A percentile compares a stretch with the other conserved stretches of the same genome.
phyloP scores from a whole-genome alignment of 2,888 invertebrate species.

The Drosophila infuscata region DNA sequence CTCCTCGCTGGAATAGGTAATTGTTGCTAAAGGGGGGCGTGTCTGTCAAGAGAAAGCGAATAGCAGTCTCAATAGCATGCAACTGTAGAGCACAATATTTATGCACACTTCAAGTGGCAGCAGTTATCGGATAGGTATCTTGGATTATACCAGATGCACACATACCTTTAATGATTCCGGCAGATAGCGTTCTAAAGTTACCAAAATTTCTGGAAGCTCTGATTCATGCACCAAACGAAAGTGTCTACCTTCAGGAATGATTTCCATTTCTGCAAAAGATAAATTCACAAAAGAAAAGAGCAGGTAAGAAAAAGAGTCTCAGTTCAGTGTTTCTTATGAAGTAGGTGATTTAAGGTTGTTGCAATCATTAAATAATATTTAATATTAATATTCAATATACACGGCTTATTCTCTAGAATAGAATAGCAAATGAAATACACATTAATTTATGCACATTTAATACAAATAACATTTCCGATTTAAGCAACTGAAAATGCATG shows the following conservation, averaged over 20 bases:
- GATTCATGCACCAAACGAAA: slow-evolving; percentile 94
- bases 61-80: slow-evolving; percentile 16
- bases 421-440: not conserved
- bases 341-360: not conserved
- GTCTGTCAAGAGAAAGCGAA: slow-evolving; percentile 23
- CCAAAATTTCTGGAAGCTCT: slow-evolving; percentile 93
- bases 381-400: not conserved
- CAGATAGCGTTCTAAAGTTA: slow-evolving; percentile 92
- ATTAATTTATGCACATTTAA: slow-evolving; percentile 4
- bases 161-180: slow-evolving; percentile 94
- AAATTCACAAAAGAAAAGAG: slow-evolving; percentile 16
- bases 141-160: slow-evolving; percentile 8
- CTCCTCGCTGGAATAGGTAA: slow-evolving; percentile 35
- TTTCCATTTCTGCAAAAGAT: slow-evolving; percentile 90
- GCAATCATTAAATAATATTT: not conserved
- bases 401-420: not conserved
- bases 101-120: slow-evolving; percentile 39
- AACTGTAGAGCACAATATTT: slow-evolving; percentile 13
- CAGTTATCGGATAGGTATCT: not conserved
- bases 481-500: not conserved
- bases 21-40: slow-evolving; percentile 66
- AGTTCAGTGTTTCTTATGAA: not conserved
- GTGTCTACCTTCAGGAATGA: slow-evolving; percentile 93
- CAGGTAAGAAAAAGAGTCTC: not conserved
- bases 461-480: slow-evolving; percentile 4